Evolutionary conservation across 2,888 invertebrate genomes (phyloP), one percentile per base, ranked within the genome.

Genomic region (Cataglyphis altisquamis): DNA sequence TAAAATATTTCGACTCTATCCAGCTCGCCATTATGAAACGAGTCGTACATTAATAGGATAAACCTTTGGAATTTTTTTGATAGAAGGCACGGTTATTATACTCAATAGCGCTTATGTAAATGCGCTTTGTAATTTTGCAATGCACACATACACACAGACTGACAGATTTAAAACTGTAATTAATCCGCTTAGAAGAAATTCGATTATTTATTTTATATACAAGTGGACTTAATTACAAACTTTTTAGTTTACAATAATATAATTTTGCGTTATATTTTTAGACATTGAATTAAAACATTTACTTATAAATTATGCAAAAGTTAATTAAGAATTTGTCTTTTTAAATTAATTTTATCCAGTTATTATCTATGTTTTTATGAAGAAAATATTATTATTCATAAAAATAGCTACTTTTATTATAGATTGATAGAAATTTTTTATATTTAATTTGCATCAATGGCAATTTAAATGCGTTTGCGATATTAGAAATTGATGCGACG

Each of bases 1-100:
- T 39, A 29, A 29, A 36, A 77, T 66, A 39, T 29, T 55, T 74
- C 32, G 32, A 62, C 29, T 74, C 4, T 21, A 57, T 74, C 32
- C 45, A 29, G 39, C 5, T 77, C 6, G 67, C 55, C 25, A n/a
- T 77, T 77, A 77, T 67, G 67, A 77, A 66, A 77, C 41, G 55
- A 77, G 15, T n/a, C n/a, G 48, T 55, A 6, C 21, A 55, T 77
- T 77, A 77, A 55, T 29, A 29, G 39, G 39, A 39, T 66, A 39
- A 52, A 52, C 25, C 18, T 39, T 55, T 9, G 9, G 10, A n/a
- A 52, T 67, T 39, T 55, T 41, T 55, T 66, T 66, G n/a, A 55
- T 9, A 52, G n/a, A 63, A 60, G 10, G 1, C 32, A 12, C 36
- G 48, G n/a, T 48, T 18, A 12, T 62, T 70, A 57, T 45, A 21